phyloP scores from a whole-genome alignment of 2,797 vertebrate species.

The Protosalanx chinensis region DNA sequence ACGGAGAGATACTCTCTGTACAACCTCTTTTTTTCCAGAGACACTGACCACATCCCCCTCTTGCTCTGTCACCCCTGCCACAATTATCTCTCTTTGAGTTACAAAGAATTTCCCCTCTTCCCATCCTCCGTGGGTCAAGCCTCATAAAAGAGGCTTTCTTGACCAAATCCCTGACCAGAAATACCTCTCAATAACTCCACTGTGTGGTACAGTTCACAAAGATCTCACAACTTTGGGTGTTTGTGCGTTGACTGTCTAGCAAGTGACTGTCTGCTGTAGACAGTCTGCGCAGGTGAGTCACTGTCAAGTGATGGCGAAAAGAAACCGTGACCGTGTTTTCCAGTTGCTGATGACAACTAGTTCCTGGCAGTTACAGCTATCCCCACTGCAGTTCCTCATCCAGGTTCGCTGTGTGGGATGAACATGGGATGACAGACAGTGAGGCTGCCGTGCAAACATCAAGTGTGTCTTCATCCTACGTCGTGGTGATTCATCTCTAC shows the following conservation, averaged over 20 bases:
- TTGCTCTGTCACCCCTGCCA: conserved; percentile 36
- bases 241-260: conserved; percentile 40
- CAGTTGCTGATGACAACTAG: conserved; percentile 1
- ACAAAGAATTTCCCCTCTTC: conserved; percentile 55
- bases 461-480: background rate
- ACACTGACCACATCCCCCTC: conserved; percentile 34
- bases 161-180: conserved; percentile 53
- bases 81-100: conserved; percentile 63
- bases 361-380: conserved; percentile 11
- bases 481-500: conserved; percentile 11
- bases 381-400: background rate
- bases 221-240: conserved; percentile 24
- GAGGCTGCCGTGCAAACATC: background rate
- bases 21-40: conserved; percentile 8
- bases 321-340: background rate
- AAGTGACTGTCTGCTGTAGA: conserved; percentile 20
- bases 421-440: background rate
- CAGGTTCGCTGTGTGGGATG: background rate
- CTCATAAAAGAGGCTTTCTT: conserved; percentile 60
- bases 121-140: conserved; percentile 35
- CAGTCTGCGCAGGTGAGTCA: background rate
- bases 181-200: conserved; percentile 61
- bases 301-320: background rate
- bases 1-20: conserved; percentile 19
- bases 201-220: conserved; percentile 39